Evolutionary conservation across 2,888 invertebrate genomes (phyloP), one percentile per base, ranked within the genome.

Genomic region (Beris morrisii): DNA sequence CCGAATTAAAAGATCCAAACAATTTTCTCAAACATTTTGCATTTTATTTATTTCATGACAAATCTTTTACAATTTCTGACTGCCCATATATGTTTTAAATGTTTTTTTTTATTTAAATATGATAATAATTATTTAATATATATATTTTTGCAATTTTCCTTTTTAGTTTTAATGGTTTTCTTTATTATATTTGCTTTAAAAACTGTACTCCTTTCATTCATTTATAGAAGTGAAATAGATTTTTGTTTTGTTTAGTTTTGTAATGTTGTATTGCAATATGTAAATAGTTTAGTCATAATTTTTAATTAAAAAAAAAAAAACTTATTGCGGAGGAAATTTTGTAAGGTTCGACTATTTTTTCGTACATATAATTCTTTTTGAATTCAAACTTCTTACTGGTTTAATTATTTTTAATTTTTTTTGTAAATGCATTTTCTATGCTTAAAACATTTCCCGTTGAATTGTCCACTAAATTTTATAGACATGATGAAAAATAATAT

Each of bases 41-140:
- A 58, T 55, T 64, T 58, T 57, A 72, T 71, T 68, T 70, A 69
- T 71, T 73, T 71, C 69, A 71, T 61, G 73, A 73, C 73, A 73
- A 73, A 73, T 73, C 72, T 73, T 43, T 63, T 72, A 73, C 72
- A 73, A 72, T 73, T 72, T 73, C 73, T 73, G 73, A 73, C 73
- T 73, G 73, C 73, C 73, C 73, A 73, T 73, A 70, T 71, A 71
- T 64, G 43, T 64, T 63, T 54, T 50, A 52, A 50, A 61, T 61
- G 38, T 38, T 38, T 38, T 38, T 38, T 38, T 38, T 22, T 38
- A 7, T 38, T 38, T 38, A 9, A 38, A 38, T 22, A 22, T 22
- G 22, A 22, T 22, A 22, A 22, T 22, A 22, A 22, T 38, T 38
- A 7, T 38, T 38, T 38, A 38, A 38, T 38, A 22, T 22, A 22